Evolutionary conservation across 2,888 invertebrate species (phyloP), one percentile per base, ranked within the genome.

Genomic region (Drosophila heteroneura): DNA sequence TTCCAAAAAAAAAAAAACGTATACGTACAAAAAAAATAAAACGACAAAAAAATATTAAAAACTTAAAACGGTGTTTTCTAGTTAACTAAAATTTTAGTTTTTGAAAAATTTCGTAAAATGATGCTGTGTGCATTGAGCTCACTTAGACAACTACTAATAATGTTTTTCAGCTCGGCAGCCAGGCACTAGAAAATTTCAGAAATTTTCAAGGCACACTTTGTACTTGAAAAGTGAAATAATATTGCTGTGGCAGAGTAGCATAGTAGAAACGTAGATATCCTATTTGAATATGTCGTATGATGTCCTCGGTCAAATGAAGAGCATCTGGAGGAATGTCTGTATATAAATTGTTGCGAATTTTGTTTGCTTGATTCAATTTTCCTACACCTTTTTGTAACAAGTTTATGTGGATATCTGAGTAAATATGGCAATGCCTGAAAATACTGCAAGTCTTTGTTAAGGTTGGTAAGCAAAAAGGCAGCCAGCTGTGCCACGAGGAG

Each of bases 401-500:
- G 66, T 79, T 71, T 79, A 76, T 70, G 73, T 69, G 73, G 53
- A 59, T 73, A 66, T 71, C 76, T 72, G 69, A 79, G 83, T 76
- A 76, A 72, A 69, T 63, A 63, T 39, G 49, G 19, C 47, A 47
- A 58, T 68, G 51, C 49, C 33, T 58, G 56, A 61, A 64, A 74
- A 76, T 82, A 83, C 63, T 68, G 70, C 35, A 58, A 70, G 71
- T 58, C 70, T 70, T 76, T 75, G 85, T 76, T 66, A 75, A 77
- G 67, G 68, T 83, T 78, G 72, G 85, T 89, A 89, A 90, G 83
- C 74, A 83, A 81, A 90, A 74, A 49, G 66, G 39, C 59, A 74
- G 66, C 62, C 63, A 66, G 57, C 65, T 81, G 47, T 39, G 70
- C 69, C 81, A 69, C 56, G 54, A 30, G 44, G 28, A 54, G 33